Evolutionary conservation across 2,888 invertebrate species (phyloP), one percentile per base, ranked within the genome.

Genomic region (Lepidonotus clava): DNA sequence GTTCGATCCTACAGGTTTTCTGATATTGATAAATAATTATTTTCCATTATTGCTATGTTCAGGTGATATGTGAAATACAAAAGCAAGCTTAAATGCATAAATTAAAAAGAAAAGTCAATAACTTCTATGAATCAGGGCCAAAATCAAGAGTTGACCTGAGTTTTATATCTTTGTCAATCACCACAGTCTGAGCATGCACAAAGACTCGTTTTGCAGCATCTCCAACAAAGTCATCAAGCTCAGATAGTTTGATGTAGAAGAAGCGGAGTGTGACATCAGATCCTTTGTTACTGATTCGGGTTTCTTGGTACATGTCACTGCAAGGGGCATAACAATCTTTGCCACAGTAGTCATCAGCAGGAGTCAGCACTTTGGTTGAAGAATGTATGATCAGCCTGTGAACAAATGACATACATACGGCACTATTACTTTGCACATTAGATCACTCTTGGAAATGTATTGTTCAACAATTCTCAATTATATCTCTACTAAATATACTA

Each of bases 171-270:
- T 28, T 2, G 28, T 84, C 67, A 84, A 84, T 61, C 8, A 84
- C 32, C 6, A 84, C 61, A 4, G 84, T 84, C 67, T 84, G 84
- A 14, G 61, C 84, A 51, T 84, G 34, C 2, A 84, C 61, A n/a
- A 28, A 66, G 36, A 84, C 84, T 14, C 84, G 41, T 41, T 84
- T 66, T 11, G 84, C 56, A 0, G 28, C 40, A 34, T 8, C 4
- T 1, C 84, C 67, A 28, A 84, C 84, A 61, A 38, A 66, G 32
- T 40, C 21, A 18, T 40, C n/a, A n/a, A 84, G 67, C 32, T 61
- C 67, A 5, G 84, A 61, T n/a, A 84, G 51, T n/a, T 61, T 38
- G 61, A 84, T 34, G 84, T 46, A 84, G 67, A 84, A 67, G 61
- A 66, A 84, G 18, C 84, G 41, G 0, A 84, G 66, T 8, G 34